Evolutionary conservation across 2,113 vertebrate genomes (phyloP), one percentile per base, ranked within the genome.

Genomic region (Callospermophilus lateralis): DNA sequence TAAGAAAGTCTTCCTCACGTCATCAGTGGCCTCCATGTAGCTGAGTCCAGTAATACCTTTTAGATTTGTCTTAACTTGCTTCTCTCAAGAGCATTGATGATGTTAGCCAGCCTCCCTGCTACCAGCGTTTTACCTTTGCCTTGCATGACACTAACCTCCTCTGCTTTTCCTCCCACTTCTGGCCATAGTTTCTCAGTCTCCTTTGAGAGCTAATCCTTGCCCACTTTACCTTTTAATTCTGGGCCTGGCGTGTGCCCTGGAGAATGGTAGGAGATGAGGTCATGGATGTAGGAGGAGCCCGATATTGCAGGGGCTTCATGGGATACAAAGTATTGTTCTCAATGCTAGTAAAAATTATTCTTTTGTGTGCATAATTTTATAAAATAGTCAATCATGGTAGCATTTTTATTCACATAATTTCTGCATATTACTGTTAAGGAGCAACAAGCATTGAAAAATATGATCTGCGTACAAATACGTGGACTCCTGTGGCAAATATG

Each of bases 381-480:
- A 95, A 93, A 77, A 83, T 74, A 78, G 6, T 61, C 55, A 88
- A 9, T 72, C 28, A 10, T 10, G 3, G n/a, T 30, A 3, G 39
- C 19, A 19, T 65, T 81, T 68, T 73, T 74, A 76, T 84, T 87
- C 67, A 13, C 7, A 0, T 93, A 65, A 95, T 45, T 81, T 95
- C 32, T 91, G 17, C 86, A 20, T 97, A 34, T 97, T 96, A 90
- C 74, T 88, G 7, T 97, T 73, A 97, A 99, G 99, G 99, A 90
- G 99, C 99, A 90, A 99, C 99, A 26, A 99, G 99, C 95, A 99
- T 99, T 90, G 99, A 99, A 98, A 99, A 99, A 98, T 99, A 99
- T 85, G 99, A 99, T 93, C 99, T 99, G 87, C 99, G 99, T 48
- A 99, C 98, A 87, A 99, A 99, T 95, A 98, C 99, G 15, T 99